Evolutionary conservation across 2,113 vertebrate species (phyloP).

Genomic region (Dasypus novemcinctus): DNA sequence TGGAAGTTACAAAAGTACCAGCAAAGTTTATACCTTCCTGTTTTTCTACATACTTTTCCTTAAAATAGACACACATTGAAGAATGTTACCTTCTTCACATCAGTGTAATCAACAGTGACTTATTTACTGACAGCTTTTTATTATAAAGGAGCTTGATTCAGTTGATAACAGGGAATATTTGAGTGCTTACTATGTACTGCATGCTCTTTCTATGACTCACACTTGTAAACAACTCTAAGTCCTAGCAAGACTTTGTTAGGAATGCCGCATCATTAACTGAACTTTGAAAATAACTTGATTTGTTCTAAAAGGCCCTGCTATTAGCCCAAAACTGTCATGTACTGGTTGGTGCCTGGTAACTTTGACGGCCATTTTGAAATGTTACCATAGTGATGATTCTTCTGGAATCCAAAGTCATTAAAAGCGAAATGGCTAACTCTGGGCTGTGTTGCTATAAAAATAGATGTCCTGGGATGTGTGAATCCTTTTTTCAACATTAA

Average conservation of each 20-base stretch:
- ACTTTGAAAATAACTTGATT: conserved; percentile 48
- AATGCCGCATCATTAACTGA: conserved; percentile 8
- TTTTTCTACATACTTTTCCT: not conserved
- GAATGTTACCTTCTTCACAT: not conserved
- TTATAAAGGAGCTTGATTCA: not conserved
- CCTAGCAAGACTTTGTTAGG: not conserved
- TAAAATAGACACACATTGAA: not conserved
- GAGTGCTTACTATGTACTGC: not conserved
- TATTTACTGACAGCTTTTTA: not conserved
- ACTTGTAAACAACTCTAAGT: not conserved
- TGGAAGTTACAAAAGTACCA: not conserved
- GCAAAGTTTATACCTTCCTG: not conserved
- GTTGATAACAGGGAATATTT: not conserved
- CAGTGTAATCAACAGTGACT: not conserved
- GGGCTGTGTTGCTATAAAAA: conserved; percentile 27
- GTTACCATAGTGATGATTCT: conserved; percentile 77
- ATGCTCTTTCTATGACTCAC: not conserved
- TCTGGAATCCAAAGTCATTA: conserved; percentile 72
- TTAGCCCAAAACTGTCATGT: conserved; percentile 21
- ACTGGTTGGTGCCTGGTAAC: conserved; percentile 58
- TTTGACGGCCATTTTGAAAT: conserved; percentile 75
- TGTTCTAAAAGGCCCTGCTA: not conserved
- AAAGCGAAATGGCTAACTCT: conserved; percentile 41
- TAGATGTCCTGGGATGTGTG: conserved; percentile 45
- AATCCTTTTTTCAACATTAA: not conserved